A percentile compares a stretch with the other conserved stretches of the same genome.
Evolutionary conservation across 2,113 vertebrate species (phyloP).

Genomic region (Corythoichthys haematopterus): DNA sequence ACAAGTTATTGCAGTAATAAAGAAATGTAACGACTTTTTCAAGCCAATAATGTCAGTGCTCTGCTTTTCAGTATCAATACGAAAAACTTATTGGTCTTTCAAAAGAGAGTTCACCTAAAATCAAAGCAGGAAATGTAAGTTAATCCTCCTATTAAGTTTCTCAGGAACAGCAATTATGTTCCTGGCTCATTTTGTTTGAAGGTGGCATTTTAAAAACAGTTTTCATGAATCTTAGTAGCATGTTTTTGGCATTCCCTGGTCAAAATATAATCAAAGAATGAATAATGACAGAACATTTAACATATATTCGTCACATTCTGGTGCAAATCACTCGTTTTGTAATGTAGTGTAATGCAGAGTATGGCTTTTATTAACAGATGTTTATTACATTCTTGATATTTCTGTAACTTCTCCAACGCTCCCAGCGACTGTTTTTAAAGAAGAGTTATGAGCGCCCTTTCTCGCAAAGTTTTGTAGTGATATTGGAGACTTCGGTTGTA

Average conservation of each 20-base stretch:
- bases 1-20: constrained; percentile 1
- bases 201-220: background rate
- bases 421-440: background rate
- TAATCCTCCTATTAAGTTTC: background rate
- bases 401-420: background rate
- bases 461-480: too few relatives aligned
- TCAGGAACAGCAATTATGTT: background rate
- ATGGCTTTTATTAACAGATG: background rate
- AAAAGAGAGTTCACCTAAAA: background rate
- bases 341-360: background rate
- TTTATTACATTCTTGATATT: background rate
- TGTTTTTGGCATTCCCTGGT: background rate
- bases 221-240: too few relatives aligned
- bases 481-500: too few relatives aligned
- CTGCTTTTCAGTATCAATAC: background rate
- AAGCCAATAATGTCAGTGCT: background rate
- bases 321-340: background rate
- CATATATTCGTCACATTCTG: background rate
- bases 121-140: background rate
- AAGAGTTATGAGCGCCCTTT: background rate
- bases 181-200: background rate
- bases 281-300: background rate
- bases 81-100: background rate
- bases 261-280: background rate
- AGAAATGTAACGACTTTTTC: background rate